Evolutionary conservation across 1,140 invertebrate species (phyloP), one percentile per base, ranked within the genome.

Genomic region (Oryctes rhinoceros): DNA sequence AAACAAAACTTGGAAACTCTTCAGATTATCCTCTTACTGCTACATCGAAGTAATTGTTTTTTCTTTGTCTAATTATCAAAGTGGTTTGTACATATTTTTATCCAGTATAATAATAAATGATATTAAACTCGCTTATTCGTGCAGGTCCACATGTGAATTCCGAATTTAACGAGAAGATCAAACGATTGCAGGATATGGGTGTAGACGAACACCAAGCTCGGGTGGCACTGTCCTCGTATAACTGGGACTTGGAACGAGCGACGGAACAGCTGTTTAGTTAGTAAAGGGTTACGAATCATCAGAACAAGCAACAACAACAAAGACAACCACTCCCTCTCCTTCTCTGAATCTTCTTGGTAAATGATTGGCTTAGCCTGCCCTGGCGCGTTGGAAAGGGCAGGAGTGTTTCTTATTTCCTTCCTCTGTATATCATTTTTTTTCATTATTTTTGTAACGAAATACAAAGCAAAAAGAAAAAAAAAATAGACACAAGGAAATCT

Each of bases 251-350:
- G 84, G 94, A 96, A 88, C 90, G 93, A 85, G 96, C 96, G 65
- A 96, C 95, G 11, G 96, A 97, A 88, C 93, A 94, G 85, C 89
- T 97, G 78, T 97, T 97, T 89, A 95, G 94, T 93, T 97, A 96
- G 92, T 91, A 81, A 86, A 62, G 77, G 76, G 10, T 78, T 74
- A 44, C 39, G 39, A 10, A 44, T 44, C 39, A 7, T 5, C 39
- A 10, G 9, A 10, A 44, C 24, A 30, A 30, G 24, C 24, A 30
- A 30, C 24, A 30, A 30, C 24, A 30, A 30, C 24, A 44, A 10
- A 7, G 9, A 44, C 20, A 62, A 5, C 53, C 53, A n/a, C 53
- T 62, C 13, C 4, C 53, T 20, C 13, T 62, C 4, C 13, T 13
- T 62, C 53, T n/a, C 20, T 62, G 3, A 62, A n/a, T 62, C 20